These are phyloP conservation scores for Lysiphlebus fabarum DNA, from an alignment of 1,140 invertebrate species.

Conservation along the genomic window DNA sequence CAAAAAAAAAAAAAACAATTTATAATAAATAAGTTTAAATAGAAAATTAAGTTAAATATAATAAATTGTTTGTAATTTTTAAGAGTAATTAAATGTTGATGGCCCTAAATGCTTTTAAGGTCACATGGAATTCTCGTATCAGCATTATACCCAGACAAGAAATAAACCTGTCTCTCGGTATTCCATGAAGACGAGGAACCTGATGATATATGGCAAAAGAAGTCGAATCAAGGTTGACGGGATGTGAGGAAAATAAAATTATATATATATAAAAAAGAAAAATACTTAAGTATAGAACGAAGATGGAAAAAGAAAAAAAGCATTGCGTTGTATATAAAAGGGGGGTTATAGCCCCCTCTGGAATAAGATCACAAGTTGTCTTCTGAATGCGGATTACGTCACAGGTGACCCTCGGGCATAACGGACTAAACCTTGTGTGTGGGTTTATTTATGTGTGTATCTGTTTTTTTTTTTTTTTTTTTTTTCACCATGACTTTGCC, in stretches of 20 bases:
- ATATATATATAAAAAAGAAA: not conserved
- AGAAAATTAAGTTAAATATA: too few species aligned
- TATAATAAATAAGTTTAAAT: not conserved
- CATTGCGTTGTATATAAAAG: constrained; percentile 10
- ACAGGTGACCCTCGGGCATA: constrained; percentile 44
- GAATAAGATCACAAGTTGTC: constrained; percentile 19
- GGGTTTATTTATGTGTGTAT: too few species aligned
- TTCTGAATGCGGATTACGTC: constrained; percentile 35
- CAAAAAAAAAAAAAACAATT: not conserved
- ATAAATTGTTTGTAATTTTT: not conserved
- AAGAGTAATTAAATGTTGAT: too few species aligned
- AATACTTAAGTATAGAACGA: constrained; percentile 8
- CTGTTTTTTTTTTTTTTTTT: too few species aligned
- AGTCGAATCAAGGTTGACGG: constrained; percentile 24
- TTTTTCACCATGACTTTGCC: constrained; percentile 32
- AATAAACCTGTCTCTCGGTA: not conserved
- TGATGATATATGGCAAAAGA: constrained; percentile 25
- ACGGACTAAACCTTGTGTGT: constrained; percentile 41
- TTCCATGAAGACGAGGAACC: constrained; percentile 13
- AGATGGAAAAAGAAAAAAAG: constrained; percentile 30
- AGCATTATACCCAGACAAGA: too few species aligned
- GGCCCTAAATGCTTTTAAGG: too few species aligned
- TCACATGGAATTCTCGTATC: too few species aligned
- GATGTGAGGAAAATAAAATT: not conserved
- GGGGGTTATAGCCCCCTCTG: constrained; percentile 9